phyloP scores from a whole-genome alignment of 2,888 invertebrate species.

The Megastigmus dorsalis region DNA sequence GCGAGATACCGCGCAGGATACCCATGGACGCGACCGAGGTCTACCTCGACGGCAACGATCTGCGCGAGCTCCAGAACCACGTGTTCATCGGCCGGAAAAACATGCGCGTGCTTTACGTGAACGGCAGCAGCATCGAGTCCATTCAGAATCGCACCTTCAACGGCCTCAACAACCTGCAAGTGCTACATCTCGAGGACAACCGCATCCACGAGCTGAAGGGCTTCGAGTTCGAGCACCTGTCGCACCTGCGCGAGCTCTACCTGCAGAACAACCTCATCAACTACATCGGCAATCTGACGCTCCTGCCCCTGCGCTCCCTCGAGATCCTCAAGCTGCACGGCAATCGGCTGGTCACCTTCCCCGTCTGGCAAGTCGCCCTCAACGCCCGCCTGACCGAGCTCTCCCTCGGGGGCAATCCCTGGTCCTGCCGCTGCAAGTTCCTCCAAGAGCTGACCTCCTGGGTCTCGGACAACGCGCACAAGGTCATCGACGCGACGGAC shows the following conservation, averaged over 20 bases:
- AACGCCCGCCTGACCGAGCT: conserved; percentile 84
- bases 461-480: conserved; percentile 87
- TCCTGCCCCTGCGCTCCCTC: conserved; percentile 85
- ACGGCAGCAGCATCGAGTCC: conserved; percentile 87
- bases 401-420: conserved; percentile 88
- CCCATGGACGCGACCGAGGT: conserved; percentile 97
- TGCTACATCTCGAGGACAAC: conserved; percentile 90
- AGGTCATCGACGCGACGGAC: conserved; percentile 85
- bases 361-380: conserved; percentile 82
- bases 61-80: conserved; percentile 88
- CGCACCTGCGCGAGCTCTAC: conserved; percentile 86
- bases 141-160: conserved; percentile 94
- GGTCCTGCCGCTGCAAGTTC: conserved; percentile 94
- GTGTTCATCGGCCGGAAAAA: conserved; percentile 93
- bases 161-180: conserved; percentile 86
- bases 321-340: conserved; percentile 89
- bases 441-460: conserved; percentile 89
- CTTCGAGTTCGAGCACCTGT: conserved; percentile 89
- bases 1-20: conserved; percentile 87
- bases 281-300: conserved; percentile 87
- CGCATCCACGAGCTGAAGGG: conserved; percentile 86
- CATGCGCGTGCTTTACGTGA: conserved; percentile 89
- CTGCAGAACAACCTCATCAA: conserved; percentile 89
- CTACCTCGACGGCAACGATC: conserved; percentile 92
- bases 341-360: conserved; percentile 87